Evolutionary conservation across 2,113 vertebrate species (phyloP).

Genomic region (Nipponia nippon): DNA sequence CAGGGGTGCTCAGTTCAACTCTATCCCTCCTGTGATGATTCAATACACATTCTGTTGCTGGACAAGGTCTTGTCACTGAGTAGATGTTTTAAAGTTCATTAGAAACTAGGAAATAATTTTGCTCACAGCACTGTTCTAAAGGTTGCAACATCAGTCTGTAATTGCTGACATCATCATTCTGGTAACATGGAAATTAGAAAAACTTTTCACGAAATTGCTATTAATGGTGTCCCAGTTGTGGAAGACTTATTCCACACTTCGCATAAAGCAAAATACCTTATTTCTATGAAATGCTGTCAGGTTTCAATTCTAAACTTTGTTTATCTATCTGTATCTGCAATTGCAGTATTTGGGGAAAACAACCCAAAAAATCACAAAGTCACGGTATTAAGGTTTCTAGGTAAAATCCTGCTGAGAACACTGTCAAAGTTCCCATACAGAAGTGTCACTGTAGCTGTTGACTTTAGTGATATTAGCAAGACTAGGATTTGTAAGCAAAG

Average conservation of each 20-base stretch:
- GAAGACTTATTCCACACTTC: not conserved
- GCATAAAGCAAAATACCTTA: not conserved
- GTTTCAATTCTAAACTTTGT: not conserved
- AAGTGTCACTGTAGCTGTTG: not conserved
- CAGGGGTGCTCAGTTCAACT: not conserved
- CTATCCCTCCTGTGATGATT: not conserved
- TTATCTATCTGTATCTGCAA: not conserved
- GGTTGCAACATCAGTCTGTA: not conserved
- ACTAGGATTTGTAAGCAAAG: not conserved
- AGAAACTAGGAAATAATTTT: not conserved
- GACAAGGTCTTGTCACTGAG: not conserved
- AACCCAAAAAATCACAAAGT: not conserved
- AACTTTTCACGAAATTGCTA: not conserved
- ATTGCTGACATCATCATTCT: not conserved
- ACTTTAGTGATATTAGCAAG: not conserved
- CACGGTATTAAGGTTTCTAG: not conserved
- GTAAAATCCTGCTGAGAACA: not conserved
- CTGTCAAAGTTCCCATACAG: not conserved
- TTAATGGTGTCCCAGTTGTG: not conserved
- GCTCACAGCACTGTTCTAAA: not conserved
- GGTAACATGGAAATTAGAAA: not conserved
- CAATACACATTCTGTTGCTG: rapidly evolving
- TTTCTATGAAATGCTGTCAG: not conserved
- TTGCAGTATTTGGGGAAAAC: not conserved
- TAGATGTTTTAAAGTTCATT: not conserved